phyloP scores from a whole-genome alignment of 2,797 vertebrate species.

The Sciurus vulgaris region DNA sequence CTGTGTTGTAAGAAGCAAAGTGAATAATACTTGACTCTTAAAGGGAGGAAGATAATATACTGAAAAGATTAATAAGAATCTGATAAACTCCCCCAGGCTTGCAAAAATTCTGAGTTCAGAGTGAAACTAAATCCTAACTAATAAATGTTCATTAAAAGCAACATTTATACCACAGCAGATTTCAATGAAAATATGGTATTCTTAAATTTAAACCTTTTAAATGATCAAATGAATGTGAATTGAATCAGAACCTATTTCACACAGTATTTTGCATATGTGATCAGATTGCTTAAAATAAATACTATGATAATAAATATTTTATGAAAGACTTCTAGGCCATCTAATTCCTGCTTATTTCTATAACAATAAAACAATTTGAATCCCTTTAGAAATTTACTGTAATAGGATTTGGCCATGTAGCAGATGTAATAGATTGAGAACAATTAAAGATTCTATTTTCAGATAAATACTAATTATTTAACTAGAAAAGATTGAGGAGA shows the following conservation, averaged over 20 bases:
- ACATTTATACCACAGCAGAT: slow-evolving; percentile 47
- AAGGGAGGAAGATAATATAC: slow-evolving; percentile 10
- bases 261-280: slow-evolving; percentile 35
- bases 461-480: slow-evolving; percentile 63
- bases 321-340: slow-evolving; percentile 49
- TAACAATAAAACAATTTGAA: slow-evolving; percentile 47
- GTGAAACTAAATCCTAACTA: slow-evolving; percentile 49
- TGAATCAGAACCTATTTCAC: slow-evolving; percentile 61
- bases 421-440: slow-evolving; percentile 45
- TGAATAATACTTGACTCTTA: slow-evolving; percentile 46
- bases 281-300: slow-evolving; percentile 65
- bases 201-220: slow-evolving; percentile 54
- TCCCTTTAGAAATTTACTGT: slow-evolving; percentile 44
- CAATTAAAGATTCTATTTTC: slow-evolving; percentile 64
- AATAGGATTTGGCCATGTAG: slow-evolving; percentile 26
- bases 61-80: slow-evolving; percentile 40
- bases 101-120: slow-evolving; percentile 45
- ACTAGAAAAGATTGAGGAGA: slow-evolving; percentile 58
- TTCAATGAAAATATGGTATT: slow-evolving; percentile 58
- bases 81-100: background rate
- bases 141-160: slow-evolving; percentile 64
- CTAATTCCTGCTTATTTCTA: slow-evolving; percentile 65
- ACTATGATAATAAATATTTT: slow-evolving; percentile 53
- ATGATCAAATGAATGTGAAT: slow-evolving; percentile 28
- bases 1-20: slow-evolving; percentile 67